Evolutionary conservation across 2,888 invertebrate species (phyloP), one percentile per base, ranked within the genome.

Genomic region (Gisinianus flammeolus): DNA sequence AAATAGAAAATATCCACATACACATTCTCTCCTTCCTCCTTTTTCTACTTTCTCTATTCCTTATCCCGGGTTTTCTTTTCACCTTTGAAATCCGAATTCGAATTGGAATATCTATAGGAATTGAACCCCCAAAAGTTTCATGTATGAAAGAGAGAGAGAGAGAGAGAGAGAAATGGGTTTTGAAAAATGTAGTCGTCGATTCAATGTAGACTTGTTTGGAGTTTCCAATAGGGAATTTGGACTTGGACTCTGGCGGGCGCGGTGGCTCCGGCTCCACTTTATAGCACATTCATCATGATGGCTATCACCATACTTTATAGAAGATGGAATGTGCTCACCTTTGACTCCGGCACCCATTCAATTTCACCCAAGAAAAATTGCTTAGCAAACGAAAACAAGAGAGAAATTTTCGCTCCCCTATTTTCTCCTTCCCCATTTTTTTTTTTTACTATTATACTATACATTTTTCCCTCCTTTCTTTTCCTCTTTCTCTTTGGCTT

Each of bases 281-380:
- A 76, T 68, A 72, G 79, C 52, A 71, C 76, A 79, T 79, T 76
- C 77, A 77, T 79, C 79, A 79, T 75, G 79, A 79, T 79, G 54
- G 64, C 58, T 79, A 79, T 79, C 79, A 64, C 35, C 64, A 73
- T 77, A 79, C 73, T 77, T 77, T 79, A 77, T 74, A 77, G 67
- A 35, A 35, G 75, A 58, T 44, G 79, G 72, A 69, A 73, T 72
- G 68, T 79, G 76, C 76, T 73, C 72, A 76, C 79, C 76, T 79
- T 76, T 79, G 76, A 77, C 70, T 68, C 64, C 22, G 24, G 71
- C 58, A 33, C 64, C 73, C 64, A 68, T 77, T 72, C 64, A 72
- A 54, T 64, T 64, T 71, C 72, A 35, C 33, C 62, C 62, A 77
- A 77, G 79, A 79, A 79, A 79, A 79, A 79, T 79, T 75, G 75